Evolutionary conservation across 1,140 invertebrate genomes (phyloP), one percentile per base, ranked within the genome.

Genomic region (Drosophila oshimai): DNA sequence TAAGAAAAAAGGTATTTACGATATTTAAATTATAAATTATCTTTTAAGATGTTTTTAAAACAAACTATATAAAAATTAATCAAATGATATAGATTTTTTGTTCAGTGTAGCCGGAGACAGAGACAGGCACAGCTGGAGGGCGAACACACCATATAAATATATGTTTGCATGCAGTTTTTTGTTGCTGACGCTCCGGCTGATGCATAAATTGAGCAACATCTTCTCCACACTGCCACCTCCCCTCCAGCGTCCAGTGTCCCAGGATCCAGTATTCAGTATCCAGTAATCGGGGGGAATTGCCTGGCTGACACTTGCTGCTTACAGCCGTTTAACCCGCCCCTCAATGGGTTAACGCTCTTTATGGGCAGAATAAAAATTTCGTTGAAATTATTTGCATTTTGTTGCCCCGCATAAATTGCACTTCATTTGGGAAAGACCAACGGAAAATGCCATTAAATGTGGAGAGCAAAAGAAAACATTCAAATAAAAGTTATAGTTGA

Each of bases 301-400:
- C 67, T 29, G 53, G 42, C 54, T 70, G 80, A 79, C 80, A 84
- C 80, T 84, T 86, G 65, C 80, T 86, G 75, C 80, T 80, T 86
- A 86, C 75, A 84, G 80, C 67, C 75, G 53, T 86, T 86, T 79
- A 86, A 84, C 65, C 69, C 70, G 79, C 53, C 65, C 2, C 58
- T 45, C 54, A 55, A 76, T 60, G 69, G 47, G 65, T 81, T 81
- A 70, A 64, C 64, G 45, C 55, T 57, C 68, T 78, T 65, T 79
- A 67, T 75, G 65, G 50, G 26, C 42, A 28, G 50, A 65, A 67
- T 67, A 31, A 67, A 62, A 75, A 75, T 57, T 84, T 64, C 50
- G 61, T 55, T 60, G 13, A 75, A 71, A 72, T 73, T 81, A 77
- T 81, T 81, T 77, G 68, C 68, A 73, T 80, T 80, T 81, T 73